phyloP scores from a whole-genome alignment of 2,797 vertebrate genomes.

The Brotula barbata region DNA sequence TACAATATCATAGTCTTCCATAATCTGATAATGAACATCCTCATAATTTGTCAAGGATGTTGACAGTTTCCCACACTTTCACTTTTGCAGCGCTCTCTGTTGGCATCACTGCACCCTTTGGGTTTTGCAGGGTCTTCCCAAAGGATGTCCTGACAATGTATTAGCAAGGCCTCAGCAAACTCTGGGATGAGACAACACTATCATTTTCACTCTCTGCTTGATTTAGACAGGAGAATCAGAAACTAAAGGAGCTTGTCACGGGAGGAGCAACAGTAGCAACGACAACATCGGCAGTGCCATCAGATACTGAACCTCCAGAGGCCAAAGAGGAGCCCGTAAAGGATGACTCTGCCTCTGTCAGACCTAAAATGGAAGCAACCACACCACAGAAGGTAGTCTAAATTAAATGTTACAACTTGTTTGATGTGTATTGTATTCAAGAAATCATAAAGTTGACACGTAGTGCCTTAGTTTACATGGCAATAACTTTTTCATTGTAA shows the following conservation, averaged over 20 bases:
- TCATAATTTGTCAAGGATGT: background rate
- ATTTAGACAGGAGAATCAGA: conserved; percentile 91
- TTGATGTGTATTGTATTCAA: no score
- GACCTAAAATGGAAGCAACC: conserved; percentile 76
- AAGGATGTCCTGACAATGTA: conserved; percentile 24
- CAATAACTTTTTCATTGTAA: background rate
- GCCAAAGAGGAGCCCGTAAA: conserved; percentile 77
- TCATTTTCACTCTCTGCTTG: conserved; percentile 46
- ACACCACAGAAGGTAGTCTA: conserved; percentile 80
- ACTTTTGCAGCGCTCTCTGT: conserved; percentile 49
- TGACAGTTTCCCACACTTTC: conserved; percentile 47
- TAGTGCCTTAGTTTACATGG: no score
- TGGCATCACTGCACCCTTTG: background rate
- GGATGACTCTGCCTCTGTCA: conserved; percentile 74
- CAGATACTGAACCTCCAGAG: conserved; percentile 60
- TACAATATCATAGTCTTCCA: background rate
- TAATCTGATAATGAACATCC: conserved; percentile 6
- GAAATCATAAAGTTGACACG: no score
- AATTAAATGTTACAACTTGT: background rate
- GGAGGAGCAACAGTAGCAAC: conserved; percentile 60
- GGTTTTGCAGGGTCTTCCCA: conserved; percentile 75
- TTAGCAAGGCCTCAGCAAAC: conserved; percentile 11
- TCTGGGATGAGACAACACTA: conserved; percentile 9
- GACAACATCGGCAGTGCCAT: conserved; percentile 52
- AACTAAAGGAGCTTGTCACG: conserved; percentile 89